Conservation (phyloP, 2,113 vertebrate species). For the Synodontis membranacea region DNA sequence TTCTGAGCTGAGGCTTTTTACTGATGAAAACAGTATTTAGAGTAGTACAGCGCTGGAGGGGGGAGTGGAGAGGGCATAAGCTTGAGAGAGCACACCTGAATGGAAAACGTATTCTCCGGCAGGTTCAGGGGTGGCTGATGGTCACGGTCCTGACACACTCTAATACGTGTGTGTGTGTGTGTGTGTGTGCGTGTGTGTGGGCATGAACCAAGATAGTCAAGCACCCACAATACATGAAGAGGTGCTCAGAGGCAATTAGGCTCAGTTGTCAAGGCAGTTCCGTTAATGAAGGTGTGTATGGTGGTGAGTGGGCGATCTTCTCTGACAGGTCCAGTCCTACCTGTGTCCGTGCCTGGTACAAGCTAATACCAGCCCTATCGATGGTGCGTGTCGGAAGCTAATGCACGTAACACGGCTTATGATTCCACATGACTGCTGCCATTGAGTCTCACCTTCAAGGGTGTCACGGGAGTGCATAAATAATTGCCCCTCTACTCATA, state of each 20-base stretch:
- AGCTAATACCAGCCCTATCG: conserved; percentile 91
- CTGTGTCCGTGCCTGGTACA: conserved; percentile 87
- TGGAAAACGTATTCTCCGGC: not conserved
- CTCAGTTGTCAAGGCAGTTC: conserved; percentile 95
- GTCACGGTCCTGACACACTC: conserved; percentile 48
- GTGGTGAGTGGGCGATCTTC: conserved; percentile 84
- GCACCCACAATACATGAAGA: conserved; percentile 98
- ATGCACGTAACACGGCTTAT: conserved; percentile 82
- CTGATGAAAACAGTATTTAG: conserved; percentile 42
- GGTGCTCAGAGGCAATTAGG: conserved; percentile 97
- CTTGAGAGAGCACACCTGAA: not conserved
- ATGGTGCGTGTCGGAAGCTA: conserved; percentile 81
- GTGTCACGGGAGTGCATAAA: conserved; percentile 53
- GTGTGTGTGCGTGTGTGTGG: conserved; percentile 69
- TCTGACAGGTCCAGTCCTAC: conserved; percentile 96
- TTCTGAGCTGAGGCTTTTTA: conserved; percentile 7
- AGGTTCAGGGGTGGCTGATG: conserved; percentile 60
- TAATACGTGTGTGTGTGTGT: conserved; percentile 66
- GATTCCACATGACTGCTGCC: conserved; percentile 88
- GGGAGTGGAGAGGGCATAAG: not conserved
- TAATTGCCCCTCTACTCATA: conserved; percentile 77
- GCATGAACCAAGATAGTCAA: conserved; percentile 91
- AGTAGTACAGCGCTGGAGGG: not conserved
- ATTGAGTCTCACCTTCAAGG: conserved; percentile 78
- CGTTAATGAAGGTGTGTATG: conserved; percentile 92